Base-by-base conservation (phyloP, 2,888 invertebrate genomes). In the Mechanitis mazaeus region DNA sequence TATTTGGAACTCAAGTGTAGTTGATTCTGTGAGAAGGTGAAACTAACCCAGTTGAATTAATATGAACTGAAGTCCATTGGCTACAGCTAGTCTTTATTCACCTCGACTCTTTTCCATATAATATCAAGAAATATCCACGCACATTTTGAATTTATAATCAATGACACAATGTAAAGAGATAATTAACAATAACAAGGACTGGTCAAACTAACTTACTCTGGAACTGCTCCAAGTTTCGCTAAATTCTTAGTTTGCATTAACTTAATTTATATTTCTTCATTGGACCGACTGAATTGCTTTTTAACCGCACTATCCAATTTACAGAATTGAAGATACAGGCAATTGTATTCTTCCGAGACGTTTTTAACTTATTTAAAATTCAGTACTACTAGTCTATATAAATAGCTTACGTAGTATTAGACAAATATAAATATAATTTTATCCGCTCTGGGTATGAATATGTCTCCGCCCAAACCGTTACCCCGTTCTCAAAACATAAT, bases 401-500 rank as follows among this genome's bases (percentile, higher is more conserved):
- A 35, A 28, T 7, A 47, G n/a, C n/a, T n/a, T 47, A 20, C n/a
- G 20, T n/a, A n/a, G n/a, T 20, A 47, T 47, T 47, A 47, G 35
- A 20, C n/a, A 47, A 6, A n/a, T n/a, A 47, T 47, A 50, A 31
- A 31, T 31, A 50, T 9, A 31, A 7, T 3, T 31, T 50, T 31
- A 31, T 11, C 50, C 69, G 70, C 71, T 64, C 54, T 67, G 61
- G 68, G 64, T 42, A 59, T 65, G 64, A 70, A 54, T 12, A 57
- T 42, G 46, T 2, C 55, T 59, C 3, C 42, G 53, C 46, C 64
- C 54, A 5, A 50, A 20, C 58, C 56, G 63, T 67, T 69, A 71
- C 72, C 73, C 74, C 73, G 71, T 76, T 75, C 71, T 68, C 56
- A 74, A 73, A 78, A 79, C 76, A 78, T 78, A 77, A 78, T 77